Evolutionary conservation across 2,797 vertebrate species (phyloP).

Genomic region (Gallinago stenura): DNA sequence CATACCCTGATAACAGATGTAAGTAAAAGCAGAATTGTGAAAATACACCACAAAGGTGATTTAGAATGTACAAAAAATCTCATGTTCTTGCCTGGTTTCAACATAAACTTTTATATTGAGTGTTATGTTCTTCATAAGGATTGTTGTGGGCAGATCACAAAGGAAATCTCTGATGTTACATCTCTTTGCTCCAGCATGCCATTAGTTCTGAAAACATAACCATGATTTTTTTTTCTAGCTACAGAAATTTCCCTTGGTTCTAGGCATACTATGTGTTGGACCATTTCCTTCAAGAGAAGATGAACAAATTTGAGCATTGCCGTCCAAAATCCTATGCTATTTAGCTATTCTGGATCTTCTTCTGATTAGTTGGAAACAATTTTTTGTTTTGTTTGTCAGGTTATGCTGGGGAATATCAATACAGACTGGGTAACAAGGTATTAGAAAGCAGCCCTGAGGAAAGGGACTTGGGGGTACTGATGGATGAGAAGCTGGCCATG

Average conservation of each 20-base stretch:
- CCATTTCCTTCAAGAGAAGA: background rate
- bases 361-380: background rate
- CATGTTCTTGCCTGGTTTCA: background rate
- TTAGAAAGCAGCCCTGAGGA: no score
- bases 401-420: background rate
- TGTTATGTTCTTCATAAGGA: background rate
- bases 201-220: background rate
- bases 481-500: no score
- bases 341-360: background rate
- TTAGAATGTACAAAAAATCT: background rate
- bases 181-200: background rate
- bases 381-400: background rate
- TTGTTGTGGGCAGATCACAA: background rate
- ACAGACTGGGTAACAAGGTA: no score
- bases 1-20: background rate
- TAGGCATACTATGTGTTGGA: background rate
- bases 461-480: no score
- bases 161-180: background rate
- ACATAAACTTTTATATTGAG: background rate
- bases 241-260: background rate
- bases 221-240: background rate
- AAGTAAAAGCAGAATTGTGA: background rate
- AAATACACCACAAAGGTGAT: rapidly evolving
- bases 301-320: background rate
- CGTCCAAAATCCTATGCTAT: background rate